phyloP scores from a whole-genome alignment of 2,888 invertebrate species.

The Macroteleia sp. region DNA sequence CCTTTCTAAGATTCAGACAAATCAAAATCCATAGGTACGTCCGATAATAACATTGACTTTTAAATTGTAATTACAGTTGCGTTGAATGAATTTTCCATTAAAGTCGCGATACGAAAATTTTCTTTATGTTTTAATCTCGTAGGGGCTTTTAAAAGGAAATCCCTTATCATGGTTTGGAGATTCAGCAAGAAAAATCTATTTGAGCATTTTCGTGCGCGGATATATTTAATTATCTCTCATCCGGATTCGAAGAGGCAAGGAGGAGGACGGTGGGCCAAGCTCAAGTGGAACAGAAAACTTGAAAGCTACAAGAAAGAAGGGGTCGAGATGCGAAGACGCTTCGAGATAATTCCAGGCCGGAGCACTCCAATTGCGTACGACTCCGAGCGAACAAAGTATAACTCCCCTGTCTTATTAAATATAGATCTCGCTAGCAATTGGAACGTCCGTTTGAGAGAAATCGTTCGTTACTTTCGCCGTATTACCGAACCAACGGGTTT shows the following conservation, averaged over 20 bases:
- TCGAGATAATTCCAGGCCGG: slow-evolving; percentile 66
- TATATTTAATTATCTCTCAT: slow-evolving; percentile 79
- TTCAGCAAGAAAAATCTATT: slow-evolving; percentile 72
- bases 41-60: not conserved
- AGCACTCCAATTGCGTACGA: slow-evolving; percentile 72
- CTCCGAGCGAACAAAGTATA: slow-evolving; percentile 72
- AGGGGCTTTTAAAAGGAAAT: slow-evolving; percentile 52
- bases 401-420: slow-evolving; percentile 79
- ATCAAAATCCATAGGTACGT: no score
- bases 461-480: slow-evolving; percentile 71
- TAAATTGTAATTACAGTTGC: slow-evolving; percentile 7
- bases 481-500: not conserved
- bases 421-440: slow-evolving; percentile 76
- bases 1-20: no score
- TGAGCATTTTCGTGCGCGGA: slow-evolving; percentile 74
- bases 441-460: slow-evolving; percentile 72
- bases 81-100: slow-evolving; percentile 29
- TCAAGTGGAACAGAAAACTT: slow-evolving; percentile 55
- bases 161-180: slow-evolving; percentile 57
- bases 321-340: slow-evolving; percentile 36
- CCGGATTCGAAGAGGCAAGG: slow-evolving; percentile 46
- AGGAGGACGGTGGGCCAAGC: slow-evolving; percentile 13
- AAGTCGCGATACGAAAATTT: slow-evolving; percentile 19
- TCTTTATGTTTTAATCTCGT: slow-evolving; percentile 41
- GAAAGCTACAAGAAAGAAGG: slow-evolving; percentile 41